Percentiles rank a stretch among this genome's conserved stretches.
phyloP scores from a whole-genome alignment of 2,113 vertebrate species.

The Jaculus jaculus region DNA sequence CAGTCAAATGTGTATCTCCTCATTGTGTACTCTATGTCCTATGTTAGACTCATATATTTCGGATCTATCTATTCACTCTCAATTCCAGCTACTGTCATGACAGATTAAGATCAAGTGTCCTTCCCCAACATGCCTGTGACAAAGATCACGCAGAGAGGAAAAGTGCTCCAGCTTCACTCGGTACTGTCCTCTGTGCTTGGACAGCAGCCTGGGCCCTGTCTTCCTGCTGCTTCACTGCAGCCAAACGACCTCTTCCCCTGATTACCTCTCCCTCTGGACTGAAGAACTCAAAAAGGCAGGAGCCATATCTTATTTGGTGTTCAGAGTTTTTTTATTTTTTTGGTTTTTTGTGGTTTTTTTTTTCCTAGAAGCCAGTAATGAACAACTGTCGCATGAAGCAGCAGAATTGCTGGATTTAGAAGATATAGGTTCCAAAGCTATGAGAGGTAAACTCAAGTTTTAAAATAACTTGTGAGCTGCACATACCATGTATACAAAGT shows the following conservation, averaged over 20 bases:
- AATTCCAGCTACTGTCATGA: neutral
- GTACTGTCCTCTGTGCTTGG: neutral
- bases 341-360: too few relatives aligned
- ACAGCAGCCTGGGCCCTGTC: neutral
- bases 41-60: slow-evolving; percentile 2
- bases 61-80: neutral
- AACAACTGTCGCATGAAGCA: neutral
- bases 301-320: neutral
- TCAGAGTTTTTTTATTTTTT: too few relatives aligned
- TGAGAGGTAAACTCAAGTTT: neutral
- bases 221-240: neutral
- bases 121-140: neutral
- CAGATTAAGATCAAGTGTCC: neutral
- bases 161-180: neutral
- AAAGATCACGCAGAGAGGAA: neutral
- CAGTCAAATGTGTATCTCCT: neutral
- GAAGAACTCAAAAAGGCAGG: neutral
- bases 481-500: neutral
- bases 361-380: neutral
- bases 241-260: neutral
- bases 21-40: neutral
- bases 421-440: neutral
- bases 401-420: neutral
- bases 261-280: neutral
- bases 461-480: neutral